Percentiles rank a stretch among this genome's conserved stretches.
phyloP scores from a whole-genome alignment of 2,888 invertebrate species.

The Patella pellucida region DNA sequence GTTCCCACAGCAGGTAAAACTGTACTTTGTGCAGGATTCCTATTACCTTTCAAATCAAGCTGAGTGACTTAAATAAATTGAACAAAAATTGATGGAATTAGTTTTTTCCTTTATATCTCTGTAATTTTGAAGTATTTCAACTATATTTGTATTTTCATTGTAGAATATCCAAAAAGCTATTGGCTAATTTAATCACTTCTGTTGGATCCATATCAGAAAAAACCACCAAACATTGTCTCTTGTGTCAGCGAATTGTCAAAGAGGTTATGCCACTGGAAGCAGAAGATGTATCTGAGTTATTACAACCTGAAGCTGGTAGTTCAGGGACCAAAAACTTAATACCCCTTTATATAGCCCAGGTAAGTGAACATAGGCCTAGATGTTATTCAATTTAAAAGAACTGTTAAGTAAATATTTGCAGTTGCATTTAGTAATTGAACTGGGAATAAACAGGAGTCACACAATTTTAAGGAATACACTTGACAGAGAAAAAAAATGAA shows the following conservation, averaged over 20 bases:
- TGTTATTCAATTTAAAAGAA: too few relatives aligned
- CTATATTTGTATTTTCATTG: conserved; percentile 8
- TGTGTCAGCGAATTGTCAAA: conserved; percentile 51
- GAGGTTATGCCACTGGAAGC: conserved; percentile 45
- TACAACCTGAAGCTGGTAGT: conserved; percentile 14
- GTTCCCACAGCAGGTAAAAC: too few relatives aligned
- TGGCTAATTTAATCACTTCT: conserved; percentile 39
- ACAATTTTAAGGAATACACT: too few relatives aligned
- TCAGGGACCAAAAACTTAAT: conserved; percentile 31
- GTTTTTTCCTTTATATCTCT: not conserved
- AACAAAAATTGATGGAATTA: too few relatives aligned
- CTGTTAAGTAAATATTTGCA: too few relatives aligned
- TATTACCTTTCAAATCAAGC: too few relatives aligned
- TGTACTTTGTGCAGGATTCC: too few relatives aligned
- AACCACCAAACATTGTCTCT: conserved; percentile 47
- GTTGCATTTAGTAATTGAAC: too few relatives aligned
- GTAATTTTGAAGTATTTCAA: not conserved
- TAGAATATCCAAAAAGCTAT: conserved; percentile 43
- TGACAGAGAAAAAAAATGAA: too few relatives aligned
- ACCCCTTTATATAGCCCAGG: conserved; percentile 39
- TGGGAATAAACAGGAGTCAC: too few relatives aligned
- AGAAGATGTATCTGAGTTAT: conserved; percentile 28
- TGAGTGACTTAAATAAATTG: too few relatives aligned
- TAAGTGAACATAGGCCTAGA: conserved; percentile 14
- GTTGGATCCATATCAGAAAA: conserved; percentile 36